These are phyloP conservation scores for Tipula confusa DNA, from an alignment of 2,888 invertebrate genomes.

Conservation along the genomic window DNA sequence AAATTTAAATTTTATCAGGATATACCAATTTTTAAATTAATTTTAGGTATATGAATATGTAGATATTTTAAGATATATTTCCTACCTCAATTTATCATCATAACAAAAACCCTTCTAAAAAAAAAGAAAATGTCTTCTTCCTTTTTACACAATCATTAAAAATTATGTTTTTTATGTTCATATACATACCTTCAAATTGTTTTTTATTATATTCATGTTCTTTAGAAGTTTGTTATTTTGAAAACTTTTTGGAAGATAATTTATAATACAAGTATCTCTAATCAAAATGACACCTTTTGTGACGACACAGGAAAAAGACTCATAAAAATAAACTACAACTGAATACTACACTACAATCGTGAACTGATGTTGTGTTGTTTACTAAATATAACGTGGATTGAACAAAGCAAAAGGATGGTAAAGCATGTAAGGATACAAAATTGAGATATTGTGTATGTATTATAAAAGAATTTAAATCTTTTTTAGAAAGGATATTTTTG, in stretches of 20 bases:
- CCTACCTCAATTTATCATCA: conserved; percentile 3
- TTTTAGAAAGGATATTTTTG: too few species aligned
- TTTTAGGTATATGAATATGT: background rate
- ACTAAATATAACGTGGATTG: background rate
- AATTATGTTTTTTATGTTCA: background rate
- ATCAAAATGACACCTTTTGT: background rate
- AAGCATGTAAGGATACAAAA: background rate
- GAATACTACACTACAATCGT: background rate
- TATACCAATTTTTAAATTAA: conserved; percentile 3
- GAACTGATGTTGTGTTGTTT: background rate
- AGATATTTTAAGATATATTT: background rate
- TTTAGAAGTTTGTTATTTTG: too few species aligned
- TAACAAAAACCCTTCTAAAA: background rate
- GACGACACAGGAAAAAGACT: background rate
- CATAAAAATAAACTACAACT: background rate
- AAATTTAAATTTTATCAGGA: background rate
- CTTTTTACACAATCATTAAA: background rate
- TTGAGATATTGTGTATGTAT: background rate
- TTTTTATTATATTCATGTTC: background rate
- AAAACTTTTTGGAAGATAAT: background rate
- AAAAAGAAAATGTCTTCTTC: background rate
- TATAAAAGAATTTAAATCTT: too few species aligned
- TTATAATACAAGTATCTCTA: background rate
- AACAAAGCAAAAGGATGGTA: background rate
- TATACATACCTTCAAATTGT: background rate